Evolutionary conservation across 2,888 invertebrate genomes (phyloP).

Genomic region (Eristalis arbustorum): DNA sequence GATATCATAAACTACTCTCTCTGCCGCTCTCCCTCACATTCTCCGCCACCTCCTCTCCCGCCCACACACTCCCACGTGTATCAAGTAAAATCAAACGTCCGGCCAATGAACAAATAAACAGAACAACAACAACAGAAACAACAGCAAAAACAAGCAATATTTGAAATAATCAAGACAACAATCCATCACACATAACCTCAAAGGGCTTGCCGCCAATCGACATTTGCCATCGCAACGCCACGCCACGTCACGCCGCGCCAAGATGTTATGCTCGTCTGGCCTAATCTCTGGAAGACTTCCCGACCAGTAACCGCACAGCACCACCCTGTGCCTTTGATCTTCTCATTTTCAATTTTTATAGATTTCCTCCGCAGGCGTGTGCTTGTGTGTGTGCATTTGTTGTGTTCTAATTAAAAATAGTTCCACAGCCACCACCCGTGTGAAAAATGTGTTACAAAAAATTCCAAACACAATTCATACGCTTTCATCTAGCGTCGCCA

Average conservation of each 20-base stretch:
- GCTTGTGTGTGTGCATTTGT: not conserved
- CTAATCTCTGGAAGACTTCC: not conserved
- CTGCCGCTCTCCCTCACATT: not conserved
- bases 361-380: not conserved
- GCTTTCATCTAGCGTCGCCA: slow-evolving; percentile 35
- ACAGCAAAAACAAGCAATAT: slow-evolving; percentile 32
- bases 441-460: slow-evolving; percentile 29
- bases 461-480: slow-evolving; percentile 16
- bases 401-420: slow-evolving; percentile 62
- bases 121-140: slow-evolving; percentile 8
- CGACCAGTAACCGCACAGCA: not conserved
- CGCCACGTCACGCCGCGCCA: not conserved
- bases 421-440: slow-evolving; percentile 13
- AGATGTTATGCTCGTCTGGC: not conserved
- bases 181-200: slow-evolving; percentile 45
- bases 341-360: not conserved
- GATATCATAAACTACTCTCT: slow-evolving; percentile 40
- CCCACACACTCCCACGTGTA: not conserved
- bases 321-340: slow-evolving; percentile 2
- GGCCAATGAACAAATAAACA: slow-evolving; percentile 46
- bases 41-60: too few species aligned
- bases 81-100: slow-evolving; percentile 39
- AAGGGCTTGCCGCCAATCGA: slow-evolving; percentile 14
- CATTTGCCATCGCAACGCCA: not conserved
- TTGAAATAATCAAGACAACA: slow-evolving; percentile 56